These are phyloP conservation scores for Drosophila leontia DNA, from an alignment of 1,140 invertebrate species.

Conservation along the genomic window DNA sequence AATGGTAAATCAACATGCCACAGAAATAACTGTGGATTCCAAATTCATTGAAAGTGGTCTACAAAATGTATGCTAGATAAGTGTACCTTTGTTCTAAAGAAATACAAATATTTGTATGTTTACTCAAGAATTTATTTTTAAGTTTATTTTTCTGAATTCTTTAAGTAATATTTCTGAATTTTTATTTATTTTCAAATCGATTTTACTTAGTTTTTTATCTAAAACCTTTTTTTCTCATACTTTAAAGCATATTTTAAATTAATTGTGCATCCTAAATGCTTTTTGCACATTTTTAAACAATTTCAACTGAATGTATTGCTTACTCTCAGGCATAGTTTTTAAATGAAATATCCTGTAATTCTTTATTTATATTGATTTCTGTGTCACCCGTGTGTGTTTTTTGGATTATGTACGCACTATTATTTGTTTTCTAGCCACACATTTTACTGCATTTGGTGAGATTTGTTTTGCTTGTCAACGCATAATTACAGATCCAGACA, in stretches of 20 bases:
- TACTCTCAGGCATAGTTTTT: not conserved
- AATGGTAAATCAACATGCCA: conserved; percentile 23
- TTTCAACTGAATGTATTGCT: not conserved
- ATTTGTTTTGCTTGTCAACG: conserved; percentile 5
- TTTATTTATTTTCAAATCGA: not conserved
- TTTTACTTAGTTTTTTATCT: too few species aligned
- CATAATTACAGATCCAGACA: conserved; percentile 3
- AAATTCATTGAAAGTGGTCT: conserved; percentile 10
- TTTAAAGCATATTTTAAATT: not conserved
- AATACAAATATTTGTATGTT: not conserved
- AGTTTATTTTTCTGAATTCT: not conserved
- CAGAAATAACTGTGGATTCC: not conserved
- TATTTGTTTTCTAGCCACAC: not conserved
- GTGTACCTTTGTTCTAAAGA: too few species aligned
- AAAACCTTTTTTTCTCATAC: too few species aligned
- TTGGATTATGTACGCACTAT: not conserved
- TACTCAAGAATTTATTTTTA: not conserved
- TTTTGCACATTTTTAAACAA: not conserved
- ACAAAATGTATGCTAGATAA: not conserved
- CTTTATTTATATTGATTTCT: not conserved
- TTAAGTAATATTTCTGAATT: too few species aligned
- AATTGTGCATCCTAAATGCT: too few species aligned
- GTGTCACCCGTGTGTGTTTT: not conserved
- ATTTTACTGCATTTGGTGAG: not conserved
- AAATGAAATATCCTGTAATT: not conserved